Evolutionary conservation across 2,888 invertebrate genomes (phyloP), one percentile per base, ranked within the genome.

Genomic region (Idaea biselata): DNA sequence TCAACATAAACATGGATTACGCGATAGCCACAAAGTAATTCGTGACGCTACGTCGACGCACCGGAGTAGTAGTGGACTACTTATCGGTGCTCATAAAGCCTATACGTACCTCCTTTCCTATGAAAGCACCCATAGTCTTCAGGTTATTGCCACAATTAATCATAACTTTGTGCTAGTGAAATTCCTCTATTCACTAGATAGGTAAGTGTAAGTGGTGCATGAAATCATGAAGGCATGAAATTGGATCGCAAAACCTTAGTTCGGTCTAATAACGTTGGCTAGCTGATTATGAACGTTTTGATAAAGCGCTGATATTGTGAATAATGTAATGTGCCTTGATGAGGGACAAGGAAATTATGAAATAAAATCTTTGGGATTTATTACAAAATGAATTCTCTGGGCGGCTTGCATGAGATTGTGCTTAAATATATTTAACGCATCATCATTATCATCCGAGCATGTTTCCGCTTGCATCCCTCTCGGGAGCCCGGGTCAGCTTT

Each of bases 141-240:
- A 81, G 85, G 83, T 87, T 89, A 92, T 91, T 90, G 84, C 87
- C 79, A 81, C 87, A 89, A 91, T 92, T 91, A 91, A 92, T 92
- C 92, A 91, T 88, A 92, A 92, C 82, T 91, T 91, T 86, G 88
- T 84, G 87, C 84, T 88, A 89, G 88, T 89, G 88, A 89, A 90
- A 92, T 91, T 91, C 86, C 88, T 86, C 86, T 80, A 79, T 84
- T 81, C 81, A 81, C 78, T 81, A 77, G 80, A 11, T 44, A 44
- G 44, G 44, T 44, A 44, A 80, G 16, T 60, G 71, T 87, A 84
- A 89, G 82, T 85, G 86, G 89, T 88, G 89, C 89, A 89, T 83
- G 83, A 84, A 88, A 77, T 84, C 91, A 88, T 75, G 84, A 84
- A 87, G 80, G 87, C 91, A 90, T 92, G 91, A 92, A 92, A 92